Percentiles rank a stretch among this genome's conserved stretches.
Conservation (phyloP, 1,140 invertebrate genomes). For the Holotrichia oblita region DNA sequence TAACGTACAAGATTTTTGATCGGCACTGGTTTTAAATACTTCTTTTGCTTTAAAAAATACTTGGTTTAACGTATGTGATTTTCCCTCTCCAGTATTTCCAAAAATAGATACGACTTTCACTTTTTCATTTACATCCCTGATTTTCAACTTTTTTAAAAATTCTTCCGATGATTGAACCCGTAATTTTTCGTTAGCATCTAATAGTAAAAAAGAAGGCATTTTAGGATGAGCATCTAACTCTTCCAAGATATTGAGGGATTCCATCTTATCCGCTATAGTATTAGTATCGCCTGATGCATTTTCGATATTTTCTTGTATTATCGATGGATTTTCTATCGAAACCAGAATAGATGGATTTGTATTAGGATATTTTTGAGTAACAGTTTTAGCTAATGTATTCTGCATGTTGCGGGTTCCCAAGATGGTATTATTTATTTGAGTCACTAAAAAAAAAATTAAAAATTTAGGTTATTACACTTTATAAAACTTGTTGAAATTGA, state of each 20-base stretch:
- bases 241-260: slow-evolving; percentile 31
- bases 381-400: slow-evolving; percentile 31
- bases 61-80: slow-evolving; percentile 84
- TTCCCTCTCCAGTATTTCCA: slow-evolving; percentile 88
- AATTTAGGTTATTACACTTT: background rate
- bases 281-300: slow-evolving; percentile 39
- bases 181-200: slow-evolving; percentile 43
- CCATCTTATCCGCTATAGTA: slow-evolving; percentile 34
- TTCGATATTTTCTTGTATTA: slow-evolving; percentile 31
- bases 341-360: slow-evolving; percentile 42
- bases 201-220: slow-evolving; percentile 36
- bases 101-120: slow-evolving; percentile 89
- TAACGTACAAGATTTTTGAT: slow-evolving; percentile 79
- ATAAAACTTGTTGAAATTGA: background rate
- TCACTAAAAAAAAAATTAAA: slow-evolving; percentile 7
- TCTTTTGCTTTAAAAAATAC: slow-evolving; percentile 80
- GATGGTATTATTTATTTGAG: slow-evolving; percentile 38
- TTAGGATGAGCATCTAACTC: slow-evolving; percentile 33
- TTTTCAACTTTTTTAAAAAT: slow-evolving; percentile 39
- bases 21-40: slow-evolving; percentile 77
- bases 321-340: slow-evolving; percentile 30
- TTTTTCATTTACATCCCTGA: slow-evolving; percentile 55
- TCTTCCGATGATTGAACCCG: slow-evolving; percentile 36
- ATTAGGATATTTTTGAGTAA: slow-evolving; percentile 25
- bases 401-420: slow-evolving; percentile 34